Evolutionary conservation across 2,113 vertebrate species (phyloP).

Genomic region (Globicephala melas): DNA sequence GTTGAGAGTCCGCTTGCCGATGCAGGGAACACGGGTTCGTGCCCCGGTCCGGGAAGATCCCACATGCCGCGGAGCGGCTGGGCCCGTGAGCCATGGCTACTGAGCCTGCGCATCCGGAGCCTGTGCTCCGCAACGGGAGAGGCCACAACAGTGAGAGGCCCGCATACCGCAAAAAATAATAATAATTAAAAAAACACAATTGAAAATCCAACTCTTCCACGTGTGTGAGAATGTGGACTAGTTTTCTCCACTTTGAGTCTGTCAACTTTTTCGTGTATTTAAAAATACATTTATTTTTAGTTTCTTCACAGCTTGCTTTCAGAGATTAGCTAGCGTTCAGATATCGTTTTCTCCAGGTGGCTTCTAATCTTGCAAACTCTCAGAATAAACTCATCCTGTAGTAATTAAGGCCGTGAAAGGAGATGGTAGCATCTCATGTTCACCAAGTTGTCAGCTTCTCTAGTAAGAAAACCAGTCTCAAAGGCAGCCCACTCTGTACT

Average conservation of each 20-base stretch:
- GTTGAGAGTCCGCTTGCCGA: too few relatives aligned
- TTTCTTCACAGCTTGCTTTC: constrained; percentile 61
- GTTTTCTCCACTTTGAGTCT: not conserved
- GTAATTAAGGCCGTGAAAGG: not conserved
- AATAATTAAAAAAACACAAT: not conserved
- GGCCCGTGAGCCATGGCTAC: too few relatives aligned
- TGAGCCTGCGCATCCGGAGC: too few relatives aligned
- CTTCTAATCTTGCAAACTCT: constrained; percentile 22
- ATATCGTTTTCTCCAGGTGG: not conserved
- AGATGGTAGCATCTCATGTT: constrained; percentile 5
- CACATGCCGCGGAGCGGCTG: too few relatives aligned
- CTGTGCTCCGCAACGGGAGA: too few relatives aligned
- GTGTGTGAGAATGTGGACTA: not conserved
- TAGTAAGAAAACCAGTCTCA: not conserved
- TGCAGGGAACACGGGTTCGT: too few relatives aligned
- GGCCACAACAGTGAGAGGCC: too few relatives aligned
- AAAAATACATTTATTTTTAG: constrained; percentile 49
- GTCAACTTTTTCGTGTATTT: not conserved
- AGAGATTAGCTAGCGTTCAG: constrained; percentile 36
- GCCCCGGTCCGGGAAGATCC: too few relatives aligned
- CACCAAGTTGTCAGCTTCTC: not conserved
- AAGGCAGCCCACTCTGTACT: not conserved
- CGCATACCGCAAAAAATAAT: too few relatives aligned
- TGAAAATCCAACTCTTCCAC: not conserved
- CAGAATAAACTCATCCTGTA: not conserved